Evolutionary conservation across 2,888 invertebrate genomes (phyloP).

Genomic region (Cancer borealis): DNA sequence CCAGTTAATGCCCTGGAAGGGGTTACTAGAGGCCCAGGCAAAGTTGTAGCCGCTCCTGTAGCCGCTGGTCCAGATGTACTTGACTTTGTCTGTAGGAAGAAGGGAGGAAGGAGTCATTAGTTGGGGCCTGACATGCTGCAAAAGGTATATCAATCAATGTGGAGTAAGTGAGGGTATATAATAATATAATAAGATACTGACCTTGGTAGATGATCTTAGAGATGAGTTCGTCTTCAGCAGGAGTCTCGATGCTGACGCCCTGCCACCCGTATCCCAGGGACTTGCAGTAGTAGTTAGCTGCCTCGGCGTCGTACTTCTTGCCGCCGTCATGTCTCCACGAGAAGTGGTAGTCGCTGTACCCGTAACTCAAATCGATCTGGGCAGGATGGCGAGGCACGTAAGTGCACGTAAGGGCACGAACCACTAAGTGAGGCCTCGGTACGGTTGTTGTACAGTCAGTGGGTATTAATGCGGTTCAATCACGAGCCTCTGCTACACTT

Average conservation of each 20-base stretch:
- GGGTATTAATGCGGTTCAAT: no score
- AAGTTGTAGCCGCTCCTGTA: constrained; percentile 95
- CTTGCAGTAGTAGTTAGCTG: constrained; percentile 52
- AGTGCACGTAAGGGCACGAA: no score
- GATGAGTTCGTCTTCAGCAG: constrained; percentile 37
- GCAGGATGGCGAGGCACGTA: no score
- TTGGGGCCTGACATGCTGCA: no score
- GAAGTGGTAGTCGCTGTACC: constrained; percentile 62
- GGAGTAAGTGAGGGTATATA: no score
- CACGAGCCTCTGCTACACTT: no score
- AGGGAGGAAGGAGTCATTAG: background rate
- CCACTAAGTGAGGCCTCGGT: no score
- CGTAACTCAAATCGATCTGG: constrained; percentile 48
- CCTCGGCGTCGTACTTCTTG: constrained; percentile 50
- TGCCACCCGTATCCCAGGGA: constrained; percentile 57
- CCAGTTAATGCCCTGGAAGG: constrained; percentile 93
- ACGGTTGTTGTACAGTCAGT: no score
- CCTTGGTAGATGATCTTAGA: constrained; percentile 45
- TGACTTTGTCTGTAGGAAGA: constrained; percentile 61
- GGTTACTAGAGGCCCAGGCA: constrained; percentile 85
- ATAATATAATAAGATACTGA: constrained; percentile 15
- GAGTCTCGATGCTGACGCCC: constrained; percentile 60
- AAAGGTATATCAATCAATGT: no score
- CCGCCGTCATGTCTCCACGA: constrained; percentile 66
- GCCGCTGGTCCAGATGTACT: constrained; percentile 94